phyloP scores from a whole-genome alignment of 2,113 vertebrate species.

The Anser cygnoides region DNA sequence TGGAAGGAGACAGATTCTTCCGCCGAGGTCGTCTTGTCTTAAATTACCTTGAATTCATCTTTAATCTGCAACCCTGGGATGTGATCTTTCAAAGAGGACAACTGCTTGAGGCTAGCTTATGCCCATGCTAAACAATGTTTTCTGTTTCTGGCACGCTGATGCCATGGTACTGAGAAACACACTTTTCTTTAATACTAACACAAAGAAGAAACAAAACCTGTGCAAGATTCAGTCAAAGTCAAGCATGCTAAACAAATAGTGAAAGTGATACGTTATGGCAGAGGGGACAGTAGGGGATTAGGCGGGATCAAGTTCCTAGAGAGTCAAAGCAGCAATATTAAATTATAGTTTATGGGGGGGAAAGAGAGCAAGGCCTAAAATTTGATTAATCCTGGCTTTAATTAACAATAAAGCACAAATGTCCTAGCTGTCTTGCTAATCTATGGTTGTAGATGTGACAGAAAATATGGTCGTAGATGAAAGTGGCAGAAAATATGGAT shows the following conservation, averaged over 20 bases:
- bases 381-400: neutral
- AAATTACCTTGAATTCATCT: neutral
- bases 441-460: neutral
- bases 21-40: neutral
- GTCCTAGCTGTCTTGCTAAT: neutral
- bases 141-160: neutral
- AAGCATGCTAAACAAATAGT: neutral
- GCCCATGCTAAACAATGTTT: neutral
- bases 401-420: neutral
- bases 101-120: neutral
- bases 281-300: neutral
- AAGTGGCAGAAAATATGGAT: neutral
- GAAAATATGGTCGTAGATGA: neutral
- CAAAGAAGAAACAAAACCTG: neutral
- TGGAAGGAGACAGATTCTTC: neutral
- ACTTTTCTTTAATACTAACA: neutral
- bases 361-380: neutral
- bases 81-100: neutral
- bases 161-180: neutral
- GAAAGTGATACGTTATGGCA: neutral
- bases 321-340: neutral
- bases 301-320: neutral
- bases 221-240: neutral
- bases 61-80: neutral
- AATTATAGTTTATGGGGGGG: neutral